Evolutionary conservation across 2,113 vertebrate species (phyloP).

Genomic region (Tragulus kanchil): DNA sequence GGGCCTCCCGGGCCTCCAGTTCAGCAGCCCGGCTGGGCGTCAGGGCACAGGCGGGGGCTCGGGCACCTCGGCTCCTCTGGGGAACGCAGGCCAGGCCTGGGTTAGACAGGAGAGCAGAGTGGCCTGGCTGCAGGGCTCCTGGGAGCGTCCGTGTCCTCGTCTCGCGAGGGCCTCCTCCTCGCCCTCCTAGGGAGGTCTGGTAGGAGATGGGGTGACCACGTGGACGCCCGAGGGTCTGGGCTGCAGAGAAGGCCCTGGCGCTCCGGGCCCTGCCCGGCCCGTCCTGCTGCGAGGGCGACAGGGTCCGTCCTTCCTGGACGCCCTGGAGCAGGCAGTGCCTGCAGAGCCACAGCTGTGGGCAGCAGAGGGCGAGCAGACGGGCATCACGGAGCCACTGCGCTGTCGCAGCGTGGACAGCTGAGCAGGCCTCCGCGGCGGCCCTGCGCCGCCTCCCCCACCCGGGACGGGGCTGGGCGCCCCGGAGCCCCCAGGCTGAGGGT

Average conservation of each 20-base stretch:
- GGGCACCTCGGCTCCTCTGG: neutral
- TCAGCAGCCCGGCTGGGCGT: neutral
- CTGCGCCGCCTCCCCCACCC: rapidly evolving
- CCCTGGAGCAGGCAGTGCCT: neutral
- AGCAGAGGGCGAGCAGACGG: neutral
- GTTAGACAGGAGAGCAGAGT: neutral
- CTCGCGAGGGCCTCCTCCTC: neutral
- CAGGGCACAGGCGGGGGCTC: neutral
- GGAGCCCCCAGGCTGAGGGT: too few relatives aligned
- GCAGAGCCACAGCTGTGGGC: neutral
- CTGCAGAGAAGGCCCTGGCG: neutral
- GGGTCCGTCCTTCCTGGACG: too few relatives aligned
- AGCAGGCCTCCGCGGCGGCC: rapidly evolving
- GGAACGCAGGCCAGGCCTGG: rapidly evolving
- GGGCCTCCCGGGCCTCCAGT: neutral
- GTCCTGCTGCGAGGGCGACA: neutral
- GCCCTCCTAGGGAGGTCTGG: neutral
- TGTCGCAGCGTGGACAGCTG: neutral
- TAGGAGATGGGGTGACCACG: neutral
- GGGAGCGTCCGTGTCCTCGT: neutral
- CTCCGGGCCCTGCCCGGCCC: rapidly evolving
- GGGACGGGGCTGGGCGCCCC: neutral
- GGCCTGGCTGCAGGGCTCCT: too few relatives aligned
- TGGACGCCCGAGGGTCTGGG: neutral
- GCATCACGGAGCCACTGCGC: neutral